A percentile compares a stretch with the other conserved stretches of the same genome.
These are phyloP conservation scores for Pangasius krempfi DNA, from an alignment of 2,797 vertebrate genomes.

Conservation along the genomic window DNA sequence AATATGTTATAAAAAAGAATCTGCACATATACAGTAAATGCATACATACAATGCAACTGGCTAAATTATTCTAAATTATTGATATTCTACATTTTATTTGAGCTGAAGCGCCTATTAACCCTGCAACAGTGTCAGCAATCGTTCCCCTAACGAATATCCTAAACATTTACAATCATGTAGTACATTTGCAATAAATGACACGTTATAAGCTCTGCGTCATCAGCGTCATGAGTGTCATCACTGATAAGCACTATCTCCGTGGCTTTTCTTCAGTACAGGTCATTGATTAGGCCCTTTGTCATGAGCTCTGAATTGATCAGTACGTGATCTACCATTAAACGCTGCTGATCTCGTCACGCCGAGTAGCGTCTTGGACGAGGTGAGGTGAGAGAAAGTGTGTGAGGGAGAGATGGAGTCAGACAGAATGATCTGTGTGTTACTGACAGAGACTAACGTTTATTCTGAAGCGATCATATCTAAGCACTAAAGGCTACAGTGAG, in stretches of 20 bases:
- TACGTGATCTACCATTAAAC: constrained; percentile 1
- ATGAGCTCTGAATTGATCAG: constrained; percentile 38
- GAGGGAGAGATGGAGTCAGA: background rate
- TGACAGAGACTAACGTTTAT: background rate
- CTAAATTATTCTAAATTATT: background rate
- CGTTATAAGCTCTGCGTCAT: background rate
- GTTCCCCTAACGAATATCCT: background rate
- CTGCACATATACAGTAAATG: background rate
- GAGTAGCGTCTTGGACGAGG: background rate
- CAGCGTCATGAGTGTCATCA: background rate
- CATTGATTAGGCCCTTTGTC: constrained; percentile 44
- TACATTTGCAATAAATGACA: background rate
- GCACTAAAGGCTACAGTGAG: no score
- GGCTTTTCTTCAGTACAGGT: constrained; percentile 15
- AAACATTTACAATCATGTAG: background rate
- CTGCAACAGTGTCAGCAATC: background rate
- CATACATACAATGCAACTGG: background rate
- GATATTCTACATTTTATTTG: background rate
- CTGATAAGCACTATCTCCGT: constrained; percentile 8
- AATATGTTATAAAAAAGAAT: background rate
- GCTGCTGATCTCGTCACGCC: constrained; percentile 37
- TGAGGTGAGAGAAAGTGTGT: background rate
- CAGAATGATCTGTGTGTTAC: background rate
- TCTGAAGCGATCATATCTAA: background rate
- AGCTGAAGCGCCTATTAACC: no score